Conservation (phyloP, 64 coral and sea anemone species). For the Pocillopora verrucosa region DNA sequence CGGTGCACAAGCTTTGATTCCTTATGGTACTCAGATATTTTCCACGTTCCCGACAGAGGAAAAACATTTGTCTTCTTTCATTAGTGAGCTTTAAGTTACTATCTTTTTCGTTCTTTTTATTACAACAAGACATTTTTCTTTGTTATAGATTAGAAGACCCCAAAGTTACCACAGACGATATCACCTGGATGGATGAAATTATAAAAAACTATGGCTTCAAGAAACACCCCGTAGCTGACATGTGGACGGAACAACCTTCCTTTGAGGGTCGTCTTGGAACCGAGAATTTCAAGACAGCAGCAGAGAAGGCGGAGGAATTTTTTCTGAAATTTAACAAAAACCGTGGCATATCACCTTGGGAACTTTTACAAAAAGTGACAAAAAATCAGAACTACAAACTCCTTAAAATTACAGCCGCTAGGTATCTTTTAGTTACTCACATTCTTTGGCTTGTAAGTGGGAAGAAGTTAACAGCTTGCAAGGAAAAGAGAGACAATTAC, state of each 20-base stretch:
- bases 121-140: no score
- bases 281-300: not conserved
- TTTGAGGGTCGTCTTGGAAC: conserved; percentile 1
- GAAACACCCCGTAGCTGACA: not conserved
- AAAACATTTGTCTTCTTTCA: no score
- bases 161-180: not conserved
- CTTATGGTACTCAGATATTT: no score
- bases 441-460: conserved; percentile 2
- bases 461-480: not conserved
- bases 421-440: conserved; percentile 58
- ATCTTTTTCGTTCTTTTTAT: no score
- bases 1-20: no score
- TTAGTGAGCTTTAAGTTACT: no score
- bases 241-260: conserved; percentile 11
- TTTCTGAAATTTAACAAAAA: conserved; percentile 15
- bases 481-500: not conserved
- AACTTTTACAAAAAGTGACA: not conserved
- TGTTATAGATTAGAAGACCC: no score
- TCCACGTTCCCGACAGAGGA: no score
- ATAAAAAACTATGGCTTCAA: conserved; percentile 17
- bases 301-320: not conserved
- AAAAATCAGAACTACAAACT: not conserved
- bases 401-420: conserved; percentile 63
- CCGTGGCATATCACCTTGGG: not conserved
- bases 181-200: conserved; percentile 49